These are phyloP conservation scores for Pherbina coryleti DNA, from an alignment of 2,888 invertebrate genomes.

Conservation along the genomic window DNA sequence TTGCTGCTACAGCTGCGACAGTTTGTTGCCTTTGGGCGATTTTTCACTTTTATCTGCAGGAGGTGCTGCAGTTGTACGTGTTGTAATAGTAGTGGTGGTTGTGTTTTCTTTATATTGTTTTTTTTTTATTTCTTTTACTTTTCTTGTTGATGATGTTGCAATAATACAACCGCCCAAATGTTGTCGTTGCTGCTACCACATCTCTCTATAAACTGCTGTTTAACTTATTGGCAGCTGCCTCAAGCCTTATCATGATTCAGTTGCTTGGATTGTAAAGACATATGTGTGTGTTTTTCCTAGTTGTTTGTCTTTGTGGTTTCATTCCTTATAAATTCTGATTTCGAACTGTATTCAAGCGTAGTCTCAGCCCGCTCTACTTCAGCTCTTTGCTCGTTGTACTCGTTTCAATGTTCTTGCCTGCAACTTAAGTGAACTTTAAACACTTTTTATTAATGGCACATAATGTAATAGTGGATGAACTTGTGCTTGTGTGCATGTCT, in stretches of 20 bases:
- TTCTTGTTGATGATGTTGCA: constrained; percentile 18
- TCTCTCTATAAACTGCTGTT: too few relatives aligned
- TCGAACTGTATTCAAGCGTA: not conserved
- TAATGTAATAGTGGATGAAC: constrained; percentile 43
- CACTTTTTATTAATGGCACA: constrained; percentile 50
- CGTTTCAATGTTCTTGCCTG: not conserved
- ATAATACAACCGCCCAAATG: not conserved
- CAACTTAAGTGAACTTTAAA: constrained; percentile 50
- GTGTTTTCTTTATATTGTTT: not conserved
- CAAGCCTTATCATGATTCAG: too few relatives aligned
- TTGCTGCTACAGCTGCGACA: not conserved
- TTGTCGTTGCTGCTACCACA: too few relatives aligned
- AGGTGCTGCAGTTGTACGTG: constrained; percentile 20
- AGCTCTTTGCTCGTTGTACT: not conserved
- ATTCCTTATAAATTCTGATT: constrained; percentile 35
- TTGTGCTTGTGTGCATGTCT: not conserved
- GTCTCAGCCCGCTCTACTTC: not conserved
- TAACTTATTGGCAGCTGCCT: too few relatives aligned
- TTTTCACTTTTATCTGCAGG: constrained; percentile 29
- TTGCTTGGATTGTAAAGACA: not conserved
- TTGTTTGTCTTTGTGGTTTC: constrained; percentile 29
- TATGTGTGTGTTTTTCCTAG: not conserved
- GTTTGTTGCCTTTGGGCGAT: constrained; percentile 7
- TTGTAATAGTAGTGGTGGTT: constrained; percentile 35
- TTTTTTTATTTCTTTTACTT: too few relatives aligned